These are phyloP conservation scores for Cassiopea andromeda DNA, from an alignment of 30 jellyfish, hydroid and myxozoan species.

Conservation along the genomic window DNA sequence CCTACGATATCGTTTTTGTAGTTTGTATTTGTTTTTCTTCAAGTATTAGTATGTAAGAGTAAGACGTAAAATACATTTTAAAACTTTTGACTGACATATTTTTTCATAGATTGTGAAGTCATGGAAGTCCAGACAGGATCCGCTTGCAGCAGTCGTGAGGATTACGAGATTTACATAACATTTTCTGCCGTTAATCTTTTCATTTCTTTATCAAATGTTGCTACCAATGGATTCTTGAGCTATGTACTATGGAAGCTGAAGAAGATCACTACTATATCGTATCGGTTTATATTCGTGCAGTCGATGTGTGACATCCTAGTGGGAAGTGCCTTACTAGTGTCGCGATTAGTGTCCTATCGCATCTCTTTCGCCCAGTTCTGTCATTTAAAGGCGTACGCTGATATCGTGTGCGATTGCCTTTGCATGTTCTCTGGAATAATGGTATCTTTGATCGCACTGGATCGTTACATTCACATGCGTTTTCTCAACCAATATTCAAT, in stretches of 20 bases:
- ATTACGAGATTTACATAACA: background rate
- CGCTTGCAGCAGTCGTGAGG: constrained; percentile 6
- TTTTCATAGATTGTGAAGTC: background rate
- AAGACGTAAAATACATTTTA: too few relatives aligned
- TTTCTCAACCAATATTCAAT: constrained; percentile 26
- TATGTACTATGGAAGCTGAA: constrained; percentile 23
- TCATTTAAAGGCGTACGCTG: constrained; percentile 4
- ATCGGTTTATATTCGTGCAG: constrained; percentile 27
- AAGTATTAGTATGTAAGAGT: too few relatives aligned
- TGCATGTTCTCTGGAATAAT: constrained; percentile 44
- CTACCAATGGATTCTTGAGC: constrained; percentile 10
- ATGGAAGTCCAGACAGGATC: constrained; percentile 10
- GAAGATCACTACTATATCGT: constrained; percentile 21
- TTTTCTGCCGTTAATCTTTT: background rate
- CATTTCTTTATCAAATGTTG: constrained; percentile 10
- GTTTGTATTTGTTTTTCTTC: too few relatives aligned
- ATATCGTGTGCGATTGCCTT: constrained; percentile 28
- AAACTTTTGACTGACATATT: background rate
- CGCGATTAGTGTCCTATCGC: constrained; percentile 1
- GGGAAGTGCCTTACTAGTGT: constrained; percentile 8
- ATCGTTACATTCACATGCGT: constrained; percentile 57
- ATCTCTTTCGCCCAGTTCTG: background rate
- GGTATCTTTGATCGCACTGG: constrained; percentile 27
- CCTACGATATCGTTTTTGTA: too few relatives aligned
- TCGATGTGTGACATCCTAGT: constrained; percentile 10